Conservation (phyloP, 2,888 invertebrate species). For the Coenonympha arcania region DNA sequence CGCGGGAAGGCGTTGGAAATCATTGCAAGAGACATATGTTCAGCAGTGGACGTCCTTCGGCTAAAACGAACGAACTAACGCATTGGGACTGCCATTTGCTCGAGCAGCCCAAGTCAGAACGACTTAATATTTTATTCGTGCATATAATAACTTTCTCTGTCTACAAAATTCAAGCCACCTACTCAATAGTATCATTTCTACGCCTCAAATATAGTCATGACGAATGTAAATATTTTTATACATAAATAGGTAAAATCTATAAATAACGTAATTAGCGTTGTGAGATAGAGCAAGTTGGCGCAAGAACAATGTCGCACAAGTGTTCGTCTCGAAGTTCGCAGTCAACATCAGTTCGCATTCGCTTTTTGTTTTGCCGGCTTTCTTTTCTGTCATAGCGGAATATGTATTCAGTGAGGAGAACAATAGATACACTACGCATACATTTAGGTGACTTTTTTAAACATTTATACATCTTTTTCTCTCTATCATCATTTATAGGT, state of each 20-base stretch:
- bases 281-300: constrained; percentile 25
- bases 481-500: no score
- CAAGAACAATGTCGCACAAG: constrained; percentile 25
- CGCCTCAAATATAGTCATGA: neutral
- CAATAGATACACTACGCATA: constrained; percentile 7
- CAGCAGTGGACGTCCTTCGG: no score
- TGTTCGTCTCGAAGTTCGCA: constrained; percentile 11
- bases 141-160: no score
- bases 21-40: no score
- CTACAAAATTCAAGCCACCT: neutral
- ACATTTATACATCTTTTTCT: no score
- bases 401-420: constrained; percentile 22
- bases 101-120: no score
- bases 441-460: constrained; percentile 7
- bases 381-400: constrained; percentile 4
- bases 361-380: constrained; percentile 8
- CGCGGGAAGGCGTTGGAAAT: no score
- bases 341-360: no score
- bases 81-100: no score
- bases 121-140: no score
- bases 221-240: constrained; percentile 8
- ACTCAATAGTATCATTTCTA: no score
- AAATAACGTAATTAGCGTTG: constrained; percentile 21
- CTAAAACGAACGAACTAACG: no score
- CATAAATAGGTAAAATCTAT: constrained; percentile 25